Base-by-base conservation (phyloP, 2,888 invertebrate species). In the Piscicola geometra region DNA sequence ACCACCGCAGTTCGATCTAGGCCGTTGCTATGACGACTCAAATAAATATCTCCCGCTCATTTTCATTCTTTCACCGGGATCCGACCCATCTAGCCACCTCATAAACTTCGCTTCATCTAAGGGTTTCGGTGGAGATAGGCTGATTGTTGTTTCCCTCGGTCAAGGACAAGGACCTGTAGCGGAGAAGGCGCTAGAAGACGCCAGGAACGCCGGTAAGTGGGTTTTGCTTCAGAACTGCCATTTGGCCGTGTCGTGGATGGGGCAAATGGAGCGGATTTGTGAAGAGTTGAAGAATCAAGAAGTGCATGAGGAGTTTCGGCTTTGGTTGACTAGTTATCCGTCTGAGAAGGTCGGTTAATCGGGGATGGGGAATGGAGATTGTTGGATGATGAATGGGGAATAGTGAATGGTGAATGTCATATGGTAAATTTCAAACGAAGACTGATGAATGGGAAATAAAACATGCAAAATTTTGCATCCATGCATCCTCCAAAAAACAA, bases 221-320 rank as follows among this genome's bases (percentile, higher is more conserved):
- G 93, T 96, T 0, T 90, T 95, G 28, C 86, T 97, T 74, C 96
- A 96, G 87, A 96, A 97, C 86, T 96, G 96, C 83, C 96, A 97
- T 84, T 87, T 97, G 82, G 95, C 95, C 0, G 92, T 93, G 81
- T 93, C 94, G 82, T 97, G 94, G 90, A 94, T 97, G 95, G 90
- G 92, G 0, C 89, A 90, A 70, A 86, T 97, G 78, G 96, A 96
- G 86, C 92, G 92, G 75, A 90, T 93, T 77, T 94, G 94, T 84
- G 94, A 95, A 84, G 90, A 90, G 71, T 86, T 96, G 30, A 85
- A 89, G 1, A 78, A 91, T 0, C 94, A 94, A 79, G 89, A 90
- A 9, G 93, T 93, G 0, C 92, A 96, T 86, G 90, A 92, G 0
- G 93, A 94, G 84, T 95, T 94, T 86, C 88, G 94, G 60, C 87